These are phyloP conservation scores for Agelaius phoeniceus DNA, from an alignment of 2,113 vertebrate species.

Conservation along the genomic window DNA sequence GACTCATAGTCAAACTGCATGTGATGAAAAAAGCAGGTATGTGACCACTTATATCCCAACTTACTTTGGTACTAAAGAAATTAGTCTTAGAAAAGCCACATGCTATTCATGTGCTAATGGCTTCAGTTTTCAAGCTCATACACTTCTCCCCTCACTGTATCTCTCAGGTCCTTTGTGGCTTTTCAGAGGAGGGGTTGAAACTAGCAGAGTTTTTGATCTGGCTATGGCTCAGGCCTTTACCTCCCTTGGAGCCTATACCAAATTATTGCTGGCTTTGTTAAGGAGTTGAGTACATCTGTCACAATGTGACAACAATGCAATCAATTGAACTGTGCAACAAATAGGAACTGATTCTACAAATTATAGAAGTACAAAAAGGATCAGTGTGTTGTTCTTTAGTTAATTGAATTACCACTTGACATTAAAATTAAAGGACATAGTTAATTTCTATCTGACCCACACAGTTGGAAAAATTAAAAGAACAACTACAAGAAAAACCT, in stretches of 20 bases:
- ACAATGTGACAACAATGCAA: background rate
- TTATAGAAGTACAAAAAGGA: background rate
- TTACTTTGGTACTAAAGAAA: background rate
- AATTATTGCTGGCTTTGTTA: background rate
- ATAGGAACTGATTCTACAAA: background rate
- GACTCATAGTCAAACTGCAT: background rate
- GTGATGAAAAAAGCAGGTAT: background rate
- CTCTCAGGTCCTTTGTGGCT: background rate
- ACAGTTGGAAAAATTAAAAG: background rate
- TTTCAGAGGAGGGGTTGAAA: background rate
- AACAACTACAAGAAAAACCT: background rate
- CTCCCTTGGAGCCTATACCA: background rate
- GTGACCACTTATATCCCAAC: background rate
- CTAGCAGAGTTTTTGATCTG: background rate
- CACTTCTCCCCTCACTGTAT: background rate
- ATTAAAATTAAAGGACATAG: background rate
- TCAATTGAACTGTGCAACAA: background rate
- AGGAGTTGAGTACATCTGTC: background rate
- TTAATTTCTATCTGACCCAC: background rate
- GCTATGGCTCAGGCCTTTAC: background rate
- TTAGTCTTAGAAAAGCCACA: background rate
- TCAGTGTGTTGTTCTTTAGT: background rate
- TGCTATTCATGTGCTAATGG: background rate
- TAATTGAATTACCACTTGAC: slow-evolving; percentile 23
- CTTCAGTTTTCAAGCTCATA: background rate